These are phyloP conservation scores for Scolopax rusticola DNA, from an alignment of 2,797 vertebrate genomes.

Conservation along the genomic window DNA sequence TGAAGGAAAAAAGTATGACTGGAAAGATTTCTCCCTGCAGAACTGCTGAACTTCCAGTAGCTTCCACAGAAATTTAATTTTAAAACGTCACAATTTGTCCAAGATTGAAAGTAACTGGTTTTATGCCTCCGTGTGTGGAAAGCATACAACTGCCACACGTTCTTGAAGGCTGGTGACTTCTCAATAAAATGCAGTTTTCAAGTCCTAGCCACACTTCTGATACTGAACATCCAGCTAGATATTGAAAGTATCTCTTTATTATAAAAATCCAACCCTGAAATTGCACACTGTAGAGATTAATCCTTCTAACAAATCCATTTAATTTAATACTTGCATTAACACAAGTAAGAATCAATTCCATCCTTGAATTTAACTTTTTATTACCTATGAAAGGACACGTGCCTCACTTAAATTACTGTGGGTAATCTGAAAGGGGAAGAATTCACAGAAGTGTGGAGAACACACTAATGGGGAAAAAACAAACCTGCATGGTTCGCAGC, in stretches of 20 bases:
- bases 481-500: slow-evolving; percentile 91
- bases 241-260: neutral
- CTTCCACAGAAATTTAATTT: neutral
- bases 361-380: neutral
- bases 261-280: neutral
- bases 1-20: slow-evolving; percentile 41
- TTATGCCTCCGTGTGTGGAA: neutral
- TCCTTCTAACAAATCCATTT: neutral
- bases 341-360: neutral
- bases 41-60: neutral
- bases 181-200: neutral
- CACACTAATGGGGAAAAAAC: neutral
- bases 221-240: neutral
- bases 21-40: neutral
- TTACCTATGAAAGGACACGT: neutral
- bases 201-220: neutral
- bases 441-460: neutral
- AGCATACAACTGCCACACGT: neutral
- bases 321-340: neutral
- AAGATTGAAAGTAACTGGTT: neutral
- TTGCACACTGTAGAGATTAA: neutral
- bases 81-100: neutral
- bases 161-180: neutral
- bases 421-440: neutral
- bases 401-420: neutral